Evolutionary conservation across 2,797 vertebrate species (phyloP).

Genomic region (Chloroceryle amazona): DNA sequence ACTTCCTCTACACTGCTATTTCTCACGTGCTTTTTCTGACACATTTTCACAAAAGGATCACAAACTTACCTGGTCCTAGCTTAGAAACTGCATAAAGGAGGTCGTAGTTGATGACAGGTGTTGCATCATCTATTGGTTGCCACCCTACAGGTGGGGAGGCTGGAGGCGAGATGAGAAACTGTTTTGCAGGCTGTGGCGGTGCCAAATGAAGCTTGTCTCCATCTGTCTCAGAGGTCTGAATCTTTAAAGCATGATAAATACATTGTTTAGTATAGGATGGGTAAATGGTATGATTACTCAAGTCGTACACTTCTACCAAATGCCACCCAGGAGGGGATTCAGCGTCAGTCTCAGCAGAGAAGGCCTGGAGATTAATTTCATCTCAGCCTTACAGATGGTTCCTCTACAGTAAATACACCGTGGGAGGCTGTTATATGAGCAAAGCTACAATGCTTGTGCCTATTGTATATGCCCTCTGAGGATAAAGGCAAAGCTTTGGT

Average conservation of each 20-base stretch:
- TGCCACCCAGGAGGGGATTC: not conserved
- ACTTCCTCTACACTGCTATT: not conserved
- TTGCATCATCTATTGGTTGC: constrained; percentile 88
- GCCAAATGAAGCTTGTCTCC: constrained; percentile 90
- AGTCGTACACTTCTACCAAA: not conserved
- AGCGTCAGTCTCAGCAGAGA: not conserved
- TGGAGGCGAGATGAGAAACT: constrained; percentile 91
- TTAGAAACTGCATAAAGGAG: constrained; percentile 90
- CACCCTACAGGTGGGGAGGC: constrained; percentile 88
- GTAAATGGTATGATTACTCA: not conserved
- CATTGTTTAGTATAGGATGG: not conserved
- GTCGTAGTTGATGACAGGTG: constrained; percentile 90
- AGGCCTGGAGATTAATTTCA: not conserved
- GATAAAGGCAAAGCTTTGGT: not conserved
- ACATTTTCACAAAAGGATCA: not conserved
- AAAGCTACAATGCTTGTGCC: not conserved
- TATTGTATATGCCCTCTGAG: not conserved
- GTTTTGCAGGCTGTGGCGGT: constrained; percentile 89
- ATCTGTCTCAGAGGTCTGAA: constrained; percentile 86
- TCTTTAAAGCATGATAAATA: constrained; percentile 76
- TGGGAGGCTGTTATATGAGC: not conserved
- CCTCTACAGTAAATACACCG: not conserved
- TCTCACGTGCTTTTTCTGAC: not conserved
- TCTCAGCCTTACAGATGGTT: constrained; percentile 30
- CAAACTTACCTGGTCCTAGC: constrained; percentile 86